Percentiles rank a stretch among this genome's conserved stretches.
Conservation (phyloP, 2,113 vertebrate genomes). For the Polypterus senegalus region DNA sequence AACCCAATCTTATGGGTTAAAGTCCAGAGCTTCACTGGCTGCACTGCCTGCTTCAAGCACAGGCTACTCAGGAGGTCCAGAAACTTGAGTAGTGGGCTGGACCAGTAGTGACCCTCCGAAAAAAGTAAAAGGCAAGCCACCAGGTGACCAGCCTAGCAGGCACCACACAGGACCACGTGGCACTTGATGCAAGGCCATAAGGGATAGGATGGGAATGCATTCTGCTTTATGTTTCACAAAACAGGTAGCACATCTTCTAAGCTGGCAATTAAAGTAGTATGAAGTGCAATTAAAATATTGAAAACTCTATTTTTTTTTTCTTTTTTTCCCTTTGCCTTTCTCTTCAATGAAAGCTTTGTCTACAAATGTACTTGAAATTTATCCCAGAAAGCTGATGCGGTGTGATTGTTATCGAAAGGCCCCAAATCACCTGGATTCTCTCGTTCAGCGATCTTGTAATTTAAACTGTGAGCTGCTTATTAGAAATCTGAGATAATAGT, state of each 20-base stretch:
- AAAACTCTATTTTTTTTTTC: slow-evolving; percentile 38
- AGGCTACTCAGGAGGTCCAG: too few species aligned
- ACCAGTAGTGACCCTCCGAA: too few species aligned
- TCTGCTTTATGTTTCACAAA: too few species aligned
- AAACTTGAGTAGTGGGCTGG: too few species aligned
- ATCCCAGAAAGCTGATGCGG: slow-evolving; percentile 46
- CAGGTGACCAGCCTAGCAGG: too few species aligned
- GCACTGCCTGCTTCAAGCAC: too few species aligned
- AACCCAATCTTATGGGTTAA: too few species aligned
- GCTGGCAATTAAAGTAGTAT: slow-evolving; percentile 2
- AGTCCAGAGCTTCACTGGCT: too few species aligned
- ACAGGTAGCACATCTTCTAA: neutral
- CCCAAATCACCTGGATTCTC: slow-evolving; percentile 45
- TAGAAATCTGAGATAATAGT: slow-evolving; percentile 56
- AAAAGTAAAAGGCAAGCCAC: too few species aligned
- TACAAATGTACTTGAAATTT: slow-evolving; percentile 55
- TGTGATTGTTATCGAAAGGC: slow-evolving; percentile 59
- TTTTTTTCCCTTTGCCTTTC: slow-evolving; percentile 23
- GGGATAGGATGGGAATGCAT: too few species aligned
- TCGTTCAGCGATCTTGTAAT: slow-evolving; percentile 56
- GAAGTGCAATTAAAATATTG: slow-evolving; percentile 47
- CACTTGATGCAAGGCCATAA: too few species aligned
- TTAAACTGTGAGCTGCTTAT: slow-evolving; percentile 56
- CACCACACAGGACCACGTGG: too few species aligned
- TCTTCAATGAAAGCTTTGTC: slow-evolving; percentile 72